These are phyloP conservation scores for Coremacera marginata DNA, from an alignment of 2,888 invertebrate species.

Conservation along the genomic window DNA sequence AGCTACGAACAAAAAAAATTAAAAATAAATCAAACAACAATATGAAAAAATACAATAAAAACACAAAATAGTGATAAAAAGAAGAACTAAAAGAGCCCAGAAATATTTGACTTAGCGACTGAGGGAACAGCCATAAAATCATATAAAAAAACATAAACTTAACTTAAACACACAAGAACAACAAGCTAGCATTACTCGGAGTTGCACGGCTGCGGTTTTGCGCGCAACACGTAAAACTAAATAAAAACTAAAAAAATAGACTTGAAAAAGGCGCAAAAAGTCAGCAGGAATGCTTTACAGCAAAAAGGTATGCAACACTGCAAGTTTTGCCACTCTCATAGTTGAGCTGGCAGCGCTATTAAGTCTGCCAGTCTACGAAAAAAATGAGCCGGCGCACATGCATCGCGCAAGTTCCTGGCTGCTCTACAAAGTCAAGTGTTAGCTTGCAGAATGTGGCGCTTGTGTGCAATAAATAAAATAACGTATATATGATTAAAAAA, in stretches of 20 bases:
- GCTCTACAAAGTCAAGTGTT: conserved; percentile 21
- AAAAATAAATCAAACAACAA: not conserved
- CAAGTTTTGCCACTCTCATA: not conserved
- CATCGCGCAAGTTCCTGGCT: not conserved
- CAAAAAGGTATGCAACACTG: conserved; percentile 7
- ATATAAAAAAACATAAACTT: not conserved
- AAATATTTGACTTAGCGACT: not conserved
- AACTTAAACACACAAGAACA: not conserved
- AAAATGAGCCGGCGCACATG: not conserved
- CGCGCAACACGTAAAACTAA: not conserved
- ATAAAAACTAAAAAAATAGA: not conserved
- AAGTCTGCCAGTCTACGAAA: not conserved
- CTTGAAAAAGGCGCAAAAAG: not conserved
- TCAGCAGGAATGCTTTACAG: too few relatives aligned
- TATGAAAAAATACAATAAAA: not conserved
- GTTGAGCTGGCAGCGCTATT: not conserved
- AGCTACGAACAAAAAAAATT: not conserved
- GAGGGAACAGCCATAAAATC: not conserved
- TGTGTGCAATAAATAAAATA: not conserved
- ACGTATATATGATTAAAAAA: conserved; percentile 26
- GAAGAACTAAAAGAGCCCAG: not conserved
- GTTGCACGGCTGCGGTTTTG: not conserved
- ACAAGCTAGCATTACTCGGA: conserved; percentile 25
- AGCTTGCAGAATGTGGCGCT: conserved; percentile 13
- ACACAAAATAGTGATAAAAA: conserved; percentile 5